Evolutionary conservation across 2,888 invertebrate species (phyloP).

Genomic region (Unio pictorum): DNA sequence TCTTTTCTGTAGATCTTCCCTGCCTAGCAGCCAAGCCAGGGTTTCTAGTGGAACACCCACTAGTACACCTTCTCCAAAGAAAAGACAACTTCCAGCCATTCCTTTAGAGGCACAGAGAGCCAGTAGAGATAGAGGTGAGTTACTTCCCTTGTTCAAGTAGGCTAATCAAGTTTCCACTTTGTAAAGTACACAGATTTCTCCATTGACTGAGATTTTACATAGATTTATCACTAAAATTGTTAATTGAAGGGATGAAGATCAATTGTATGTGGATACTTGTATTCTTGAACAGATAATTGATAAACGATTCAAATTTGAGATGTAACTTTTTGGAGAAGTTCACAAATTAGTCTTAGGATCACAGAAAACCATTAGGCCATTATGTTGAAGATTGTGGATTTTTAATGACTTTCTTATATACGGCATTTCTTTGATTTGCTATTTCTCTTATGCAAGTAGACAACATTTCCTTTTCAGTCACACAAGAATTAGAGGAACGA

Average conservation of each 20-base stretch:
- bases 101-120: constrained; percentile 75
- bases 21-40: constrained; percentile 33
- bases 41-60: constrained; percentile 87
- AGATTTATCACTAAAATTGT: too few relatives aligned
- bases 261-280: too few relatives aligned
- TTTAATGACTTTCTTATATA: too few relatives aligned
- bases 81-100: constrained; percentile 95
- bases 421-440: too few relatives aligned
- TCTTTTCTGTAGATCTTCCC: constrained; percentile 23
- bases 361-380: too few relatives aligned
- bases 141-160: neutral
- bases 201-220: neutral
- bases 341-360: too few relatives aligned
- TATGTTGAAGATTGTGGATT: too few relatives aligned
- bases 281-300: too few relatives aligned
- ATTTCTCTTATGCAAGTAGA: too few relatives aligned
- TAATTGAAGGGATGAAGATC: too few relatives aligned
- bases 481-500: constrained; percentile 86
- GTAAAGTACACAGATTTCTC: neutral
- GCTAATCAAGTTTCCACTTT: neutral
- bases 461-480: constrained; percentile 52
- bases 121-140: constrained; percentile 66
- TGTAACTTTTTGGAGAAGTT: too few relatives aligned
- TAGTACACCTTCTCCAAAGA: constrained; percentile 88
- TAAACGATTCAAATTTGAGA: too few relatives aligned